phyloP scores from a whole-genome alignment of 2,797 vertebrate genomes.

The Betta splendens region DNA sequence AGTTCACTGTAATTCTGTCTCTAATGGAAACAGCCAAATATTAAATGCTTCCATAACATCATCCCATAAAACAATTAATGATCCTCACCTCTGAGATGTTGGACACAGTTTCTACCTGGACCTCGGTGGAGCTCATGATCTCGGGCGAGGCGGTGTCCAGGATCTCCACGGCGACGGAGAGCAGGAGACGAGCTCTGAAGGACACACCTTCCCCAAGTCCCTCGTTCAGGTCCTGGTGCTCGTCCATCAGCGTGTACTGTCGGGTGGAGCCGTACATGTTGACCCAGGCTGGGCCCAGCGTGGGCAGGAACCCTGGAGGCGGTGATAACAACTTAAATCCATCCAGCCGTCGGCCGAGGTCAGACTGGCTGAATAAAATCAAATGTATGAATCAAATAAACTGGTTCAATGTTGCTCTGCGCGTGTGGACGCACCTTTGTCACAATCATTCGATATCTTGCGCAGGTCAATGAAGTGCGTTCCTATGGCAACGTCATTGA shows the following conservation, averaged over 20 bases:
- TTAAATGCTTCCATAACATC: not conserved
- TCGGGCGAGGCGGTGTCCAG: constrained; percentile 91
- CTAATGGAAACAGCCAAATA: no score
- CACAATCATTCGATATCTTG: constrained; percentile 96
- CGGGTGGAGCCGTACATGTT: constrained; percentile 98
- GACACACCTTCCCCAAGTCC: constrained; percentile 96
- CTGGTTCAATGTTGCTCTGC: not conserved
- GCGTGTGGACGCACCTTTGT: constrained; percentile 87
- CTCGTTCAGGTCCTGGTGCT: constrained; percentile 97
- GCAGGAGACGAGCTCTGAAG: constrained; percentile 92
- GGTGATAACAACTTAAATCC: constrained; percentile 27
- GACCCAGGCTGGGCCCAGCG: constrained; percentile 94
- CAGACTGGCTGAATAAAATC: no score
- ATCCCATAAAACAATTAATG: not conserved
- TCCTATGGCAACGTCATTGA: constrained; percentile 95
- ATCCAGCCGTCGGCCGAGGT: no score
- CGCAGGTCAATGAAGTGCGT: constrained; percentile 95
- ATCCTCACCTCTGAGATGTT: constrained; percentile 88
- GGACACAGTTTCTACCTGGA: constrained; percentile 87
- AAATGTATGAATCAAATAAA: no score
- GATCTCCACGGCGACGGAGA: constrained; percentile 93
- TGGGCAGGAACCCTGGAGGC: constrained; percentile 92
- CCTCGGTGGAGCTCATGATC: constrained; percentile 89
- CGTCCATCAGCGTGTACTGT: constrained; percentile 95
- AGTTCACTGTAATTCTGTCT: no score